Evolutionary conservation across 2,888 invertebrate species (phyloP).

Genomic region (Alloscopus bannaensis): DNA sequence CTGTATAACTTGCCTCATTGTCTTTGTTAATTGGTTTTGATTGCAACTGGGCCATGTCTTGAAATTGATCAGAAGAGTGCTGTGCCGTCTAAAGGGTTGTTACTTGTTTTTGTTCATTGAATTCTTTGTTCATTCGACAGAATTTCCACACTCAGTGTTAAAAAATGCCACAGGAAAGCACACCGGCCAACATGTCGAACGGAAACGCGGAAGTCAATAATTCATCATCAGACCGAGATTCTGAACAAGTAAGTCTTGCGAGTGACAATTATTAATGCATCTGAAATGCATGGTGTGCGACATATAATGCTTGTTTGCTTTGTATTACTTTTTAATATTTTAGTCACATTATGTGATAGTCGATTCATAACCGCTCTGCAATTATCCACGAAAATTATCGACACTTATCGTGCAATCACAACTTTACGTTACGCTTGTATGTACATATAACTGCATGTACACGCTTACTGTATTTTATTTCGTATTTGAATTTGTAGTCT

Average conservation of each 20-base stretch:
- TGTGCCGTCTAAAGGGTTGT: too few species aligned
- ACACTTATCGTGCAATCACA: not conserved
- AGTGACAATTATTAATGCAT: too few species aligned
- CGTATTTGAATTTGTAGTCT: not conserved
- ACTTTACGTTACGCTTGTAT: too few species aligned
- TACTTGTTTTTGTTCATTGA: too few species aligned
- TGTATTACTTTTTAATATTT: not conserved
- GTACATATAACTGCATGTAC: not conserved
- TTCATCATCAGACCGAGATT: constrained; percentile 36
- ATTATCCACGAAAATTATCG: not conserved
- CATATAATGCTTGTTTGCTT: not conserved
- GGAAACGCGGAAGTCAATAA: constrained; percentile 38
- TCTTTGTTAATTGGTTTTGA: too few species aligned
- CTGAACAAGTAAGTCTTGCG: constrained; percentile 45
- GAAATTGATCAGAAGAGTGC: too few species aligned
- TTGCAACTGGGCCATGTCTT: too few species aligned
- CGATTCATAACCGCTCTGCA: not conserved
- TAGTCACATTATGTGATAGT: not conserved
- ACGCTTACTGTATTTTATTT: not conserved
- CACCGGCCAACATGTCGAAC: constrained; percentile 25
- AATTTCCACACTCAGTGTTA: too few species aligned
- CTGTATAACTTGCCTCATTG: too few species aligned
- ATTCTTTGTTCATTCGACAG: too few species aligned
- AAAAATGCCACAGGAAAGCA: constrained; percentile 38
- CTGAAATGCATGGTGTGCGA: not conserved